These are phyloP conservation scores for Todiramphus chloris DNA, from an alignment of 2,113 vertebrate species.

Conservation along the genomic window DNA sequence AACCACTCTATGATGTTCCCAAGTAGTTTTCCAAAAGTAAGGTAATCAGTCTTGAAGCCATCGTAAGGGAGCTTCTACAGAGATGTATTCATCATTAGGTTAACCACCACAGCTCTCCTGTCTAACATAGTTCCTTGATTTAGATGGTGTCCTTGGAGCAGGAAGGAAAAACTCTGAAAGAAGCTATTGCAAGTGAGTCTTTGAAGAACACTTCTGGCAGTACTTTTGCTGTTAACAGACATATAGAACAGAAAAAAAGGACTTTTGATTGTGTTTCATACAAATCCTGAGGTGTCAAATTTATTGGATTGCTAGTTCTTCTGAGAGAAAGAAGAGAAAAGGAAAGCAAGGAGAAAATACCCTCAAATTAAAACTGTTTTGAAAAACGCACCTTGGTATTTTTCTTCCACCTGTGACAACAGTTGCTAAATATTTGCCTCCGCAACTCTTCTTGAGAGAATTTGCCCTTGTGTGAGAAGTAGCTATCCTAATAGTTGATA, in stretches of 20 bases:
- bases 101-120: neutral
- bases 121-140: neutral
- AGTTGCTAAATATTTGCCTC: neutral
- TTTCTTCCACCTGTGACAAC: neutral
- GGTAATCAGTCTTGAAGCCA: neutral
- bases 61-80: neutral
- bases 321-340: neutral
- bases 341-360: neutral
- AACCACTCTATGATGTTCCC: neutral
- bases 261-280: neutral
- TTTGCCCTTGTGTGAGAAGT: neutral
- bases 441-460: neutral
- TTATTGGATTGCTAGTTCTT: neutral
- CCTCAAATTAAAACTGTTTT: neutral
- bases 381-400: rapidly evolving
- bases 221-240: neutral
- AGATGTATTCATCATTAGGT: neutral
- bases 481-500: neutral
- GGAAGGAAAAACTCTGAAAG: neutral
- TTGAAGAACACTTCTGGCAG: neutral
- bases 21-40: neutral
- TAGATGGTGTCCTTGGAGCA: neutral
- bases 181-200: neutral
- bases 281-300: neutral
- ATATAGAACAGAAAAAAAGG: neutral